A percentile compares a stretch with the other conserved stretches of the same genome.
Conservation (phyloP, 2,113 vertebrate species). For the Pipa parva region DNA sequence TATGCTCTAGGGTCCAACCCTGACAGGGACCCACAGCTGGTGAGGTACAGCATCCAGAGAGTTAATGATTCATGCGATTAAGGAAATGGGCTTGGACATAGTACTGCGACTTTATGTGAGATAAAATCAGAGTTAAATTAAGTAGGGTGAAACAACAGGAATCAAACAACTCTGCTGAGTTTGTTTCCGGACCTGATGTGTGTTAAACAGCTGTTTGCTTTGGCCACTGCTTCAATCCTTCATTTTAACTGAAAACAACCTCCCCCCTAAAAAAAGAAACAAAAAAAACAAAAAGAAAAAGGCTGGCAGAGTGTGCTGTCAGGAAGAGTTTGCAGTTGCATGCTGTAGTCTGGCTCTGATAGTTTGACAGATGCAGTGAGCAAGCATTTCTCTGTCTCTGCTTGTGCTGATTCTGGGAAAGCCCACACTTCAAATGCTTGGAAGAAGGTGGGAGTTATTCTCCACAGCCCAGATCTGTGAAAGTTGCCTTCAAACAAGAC, state of each 20-base stretch:
- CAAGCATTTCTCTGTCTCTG: constrained; percentile 45
- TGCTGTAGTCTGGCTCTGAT: constrained; percentile 59
- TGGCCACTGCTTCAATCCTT: constrained; percentile 54
- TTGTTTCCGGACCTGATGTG: constrained; percentile 75
- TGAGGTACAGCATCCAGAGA: background rate
- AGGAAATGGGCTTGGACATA: background rate
- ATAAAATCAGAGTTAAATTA: constrained; percentile 38
- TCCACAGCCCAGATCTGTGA: constrained; percentile 36
- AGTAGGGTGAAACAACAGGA: constrained; percentile 72
- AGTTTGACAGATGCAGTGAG: constrained; percentile 70
- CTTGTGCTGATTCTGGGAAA: constrained; percentile 28
- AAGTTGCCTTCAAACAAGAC: constrained; percentile 73
- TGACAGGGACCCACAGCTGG: no score
- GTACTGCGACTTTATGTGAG: background rate
- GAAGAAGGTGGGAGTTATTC: constrained; percentile 40
- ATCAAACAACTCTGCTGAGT: constrained; percentile 69
- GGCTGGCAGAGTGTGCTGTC: constrained; percentile 69
- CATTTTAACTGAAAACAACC: constrained; percentile 44
- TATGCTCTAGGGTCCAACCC: no score
- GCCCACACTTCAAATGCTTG: constrained; percentile 54
- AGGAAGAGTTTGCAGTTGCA: constrained; percentile 68
- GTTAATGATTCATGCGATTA: background rate
- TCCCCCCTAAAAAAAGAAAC: constrained; percentile 49
- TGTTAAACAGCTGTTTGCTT: constrained; percentile 77
- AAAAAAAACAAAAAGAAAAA: no score